Percentiles rank a stretch among this genome's conserved stretches.
Evolutionary conservation across 2,888 invertebrate species (phyloP).

Genomic region (Nyleta sp.): DNA sequence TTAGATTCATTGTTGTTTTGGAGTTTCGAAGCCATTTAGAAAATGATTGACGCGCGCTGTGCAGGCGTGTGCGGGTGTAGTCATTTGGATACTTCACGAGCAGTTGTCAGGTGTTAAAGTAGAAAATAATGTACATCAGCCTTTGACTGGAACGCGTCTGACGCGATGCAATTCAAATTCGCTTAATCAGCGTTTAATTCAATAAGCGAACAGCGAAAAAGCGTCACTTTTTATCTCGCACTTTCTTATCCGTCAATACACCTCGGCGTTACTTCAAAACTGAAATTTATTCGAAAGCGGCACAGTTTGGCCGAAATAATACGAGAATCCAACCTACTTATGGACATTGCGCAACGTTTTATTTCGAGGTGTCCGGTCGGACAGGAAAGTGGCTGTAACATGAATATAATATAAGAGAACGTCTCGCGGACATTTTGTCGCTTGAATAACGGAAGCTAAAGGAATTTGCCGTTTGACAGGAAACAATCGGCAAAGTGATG

Average conservation of each 20-base stretch:
- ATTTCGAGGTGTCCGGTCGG: constrained; percentile 15
- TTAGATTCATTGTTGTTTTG: constrained; percentile 28
- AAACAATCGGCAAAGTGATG: no score
- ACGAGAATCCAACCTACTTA: constrained; percentile 7
- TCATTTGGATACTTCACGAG: constrained; percentile 44
- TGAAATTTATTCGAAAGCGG: not conserved
- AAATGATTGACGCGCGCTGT: constrained; percentile 52
- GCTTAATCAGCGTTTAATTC: constrained; percentile 13
- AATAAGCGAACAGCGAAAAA: not conserved
- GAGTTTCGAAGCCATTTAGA: constrained; percentile 38
- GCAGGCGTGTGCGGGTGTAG: constrained; percentile 21
- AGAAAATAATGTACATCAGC: constrained; percentile 31
- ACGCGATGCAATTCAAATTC: constrained; percentile 4
- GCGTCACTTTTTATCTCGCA: not conserved
- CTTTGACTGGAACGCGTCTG: constrained; percentile 13
- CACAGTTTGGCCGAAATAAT: constrained; percentile 6
- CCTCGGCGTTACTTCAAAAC: no score
- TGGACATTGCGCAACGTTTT: constrained; percentile 9
- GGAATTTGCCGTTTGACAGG: no score
- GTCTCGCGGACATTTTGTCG: constrained; percentile 11
- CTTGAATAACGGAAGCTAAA: not conserved
- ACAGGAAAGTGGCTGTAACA: constrained; percentile 25
- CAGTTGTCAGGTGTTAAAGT: constrained; percentile 50
- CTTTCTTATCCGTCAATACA: constrained; percentile 28
- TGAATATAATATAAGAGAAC: constrained; percentile 20